Conservation (phyloP, 2,113 vertebrate species). For the Nestor notabilis region DNA sequence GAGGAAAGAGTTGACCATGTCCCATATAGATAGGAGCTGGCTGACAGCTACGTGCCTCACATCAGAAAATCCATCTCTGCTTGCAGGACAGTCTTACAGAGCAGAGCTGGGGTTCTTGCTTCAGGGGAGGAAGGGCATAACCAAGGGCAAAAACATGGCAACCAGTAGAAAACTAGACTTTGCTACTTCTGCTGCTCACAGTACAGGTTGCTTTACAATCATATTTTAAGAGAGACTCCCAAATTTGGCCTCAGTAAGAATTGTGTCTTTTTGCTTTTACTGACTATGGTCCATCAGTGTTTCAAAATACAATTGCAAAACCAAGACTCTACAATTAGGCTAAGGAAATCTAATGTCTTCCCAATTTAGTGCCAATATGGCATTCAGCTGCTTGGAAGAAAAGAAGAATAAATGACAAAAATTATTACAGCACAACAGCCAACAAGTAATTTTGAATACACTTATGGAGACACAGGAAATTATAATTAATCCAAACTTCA, state of each 20-base stretch:
- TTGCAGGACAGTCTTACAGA: neutral
- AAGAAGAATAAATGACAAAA: neutral
- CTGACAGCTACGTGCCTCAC: neutral
- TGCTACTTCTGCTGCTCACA: neutral
- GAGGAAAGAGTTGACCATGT: neutral
- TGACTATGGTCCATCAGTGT: neutral
- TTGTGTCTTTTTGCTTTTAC: neutral
- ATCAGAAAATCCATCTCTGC: neutral
- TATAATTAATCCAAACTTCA: neutral
- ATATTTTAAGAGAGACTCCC: neutral
- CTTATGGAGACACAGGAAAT: conserved; percentile 7
- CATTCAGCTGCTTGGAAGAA: conserved; percentile 11
- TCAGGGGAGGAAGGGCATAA: neutral
- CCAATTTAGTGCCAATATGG: conserved; percentile 9
- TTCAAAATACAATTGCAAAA: conserved; percentile 1
- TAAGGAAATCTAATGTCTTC: conserved; percentile 38
- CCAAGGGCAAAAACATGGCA: neutral
- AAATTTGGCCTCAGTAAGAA: neutral
- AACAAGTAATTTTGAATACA: neutral
- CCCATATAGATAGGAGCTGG: neutral
- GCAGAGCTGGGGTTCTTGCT: neutral
- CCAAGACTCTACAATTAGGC: neutral
- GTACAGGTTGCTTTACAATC: neutral
- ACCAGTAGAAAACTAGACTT: neutral
- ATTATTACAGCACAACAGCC: neutral